phyloP scores from a whole-genome alignment of 2,797 vertebrate genomes.

The Hylomyscus alleni region DNA sequence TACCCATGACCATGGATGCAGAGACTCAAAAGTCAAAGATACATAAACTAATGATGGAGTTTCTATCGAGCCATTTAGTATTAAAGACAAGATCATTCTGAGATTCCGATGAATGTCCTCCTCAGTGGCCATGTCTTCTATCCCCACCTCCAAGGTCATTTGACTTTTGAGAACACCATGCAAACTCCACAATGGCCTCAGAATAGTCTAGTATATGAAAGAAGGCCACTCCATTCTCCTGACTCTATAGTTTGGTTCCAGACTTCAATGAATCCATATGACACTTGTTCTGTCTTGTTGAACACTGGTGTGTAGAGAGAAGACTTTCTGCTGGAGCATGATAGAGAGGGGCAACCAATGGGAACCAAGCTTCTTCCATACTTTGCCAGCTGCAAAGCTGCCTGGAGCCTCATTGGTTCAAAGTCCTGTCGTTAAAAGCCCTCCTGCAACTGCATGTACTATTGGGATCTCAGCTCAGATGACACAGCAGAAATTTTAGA shows the following conservation, averaged over 20 bases:
- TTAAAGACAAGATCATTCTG: neutral
- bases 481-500: rapidly evolving
- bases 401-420: neutral
- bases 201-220: neutral
- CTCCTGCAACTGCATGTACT: neutral
- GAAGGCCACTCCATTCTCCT: neutral
- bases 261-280: neutral
- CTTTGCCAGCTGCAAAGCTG: neutral
- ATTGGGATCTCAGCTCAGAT: neutral
- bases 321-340: neutral
- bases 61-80: neutral
- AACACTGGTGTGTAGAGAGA: neutral
- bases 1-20: neutral
- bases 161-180: neutral
- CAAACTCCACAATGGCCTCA: neutral
- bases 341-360: no score
- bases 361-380: neutral
- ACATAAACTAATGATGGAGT: neutral
- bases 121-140: rapidly evolving
- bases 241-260: neutral
- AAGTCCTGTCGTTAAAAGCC: neutral
- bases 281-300: neutral
- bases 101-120: neutral
- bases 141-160: neutral
- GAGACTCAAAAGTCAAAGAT: neutral